Evolutionary conservation across 2,888 invertebrate genomes (phyloP), one percentile per base, ranked within the genome.

Genomic region (Periphyllus acericola): DNA sequence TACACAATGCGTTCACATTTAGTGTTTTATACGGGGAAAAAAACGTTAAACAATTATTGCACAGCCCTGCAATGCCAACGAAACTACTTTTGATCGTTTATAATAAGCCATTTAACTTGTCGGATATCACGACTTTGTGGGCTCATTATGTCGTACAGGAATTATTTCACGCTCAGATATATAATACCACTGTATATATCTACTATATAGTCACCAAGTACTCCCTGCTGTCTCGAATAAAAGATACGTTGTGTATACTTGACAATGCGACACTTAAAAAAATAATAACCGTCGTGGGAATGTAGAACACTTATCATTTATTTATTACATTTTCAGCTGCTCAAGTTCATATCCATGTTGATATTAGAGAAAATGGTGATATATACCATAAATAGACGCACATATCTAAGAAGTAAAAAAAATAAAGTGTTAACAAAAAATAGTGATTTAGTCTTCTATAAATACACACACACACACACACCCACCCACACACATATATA

Each of bases 221-320:
- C 84, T 66, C 84, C 84, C 84, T 46, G 84, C 84, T 46, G 83
- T 29, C 36, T 32, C 40, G 66, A 66, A 84, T 84, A 84, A 84
- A 84, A 84, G 76, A 84, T 76, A 66, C 75, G 75, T 66, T 66
- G 66, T 66, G 60, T 83, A 21, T 74, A 83, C 75, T 83, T 66
- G 83, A 83, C 83, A 83, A 83, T 83, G 84, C 84, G 84, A 84
- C 84, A 84, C 84, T 84, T 68, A 78, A 78, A 85, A 76, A 55
- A 52, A 76, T 78, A 78, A 76, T 81, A 74, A 81, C 81, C 81
- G 72, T 74, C 87, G 87, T 87, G 87, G 87, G 87, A 81, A 87
- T 81, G 87, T 74, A 66, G n/a, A 87, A 81, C 80, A 87, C 87
- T 86, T 86, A 85, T 85, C 52, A 46, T 78, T 60, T 76, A 76